A percentile compares a stretch with the other conserved stretches of the same genome.
phyloP scores from a whole-genome alignment of 1,140 invertebrate genomes.

The Lineus longissimus region DNA sequence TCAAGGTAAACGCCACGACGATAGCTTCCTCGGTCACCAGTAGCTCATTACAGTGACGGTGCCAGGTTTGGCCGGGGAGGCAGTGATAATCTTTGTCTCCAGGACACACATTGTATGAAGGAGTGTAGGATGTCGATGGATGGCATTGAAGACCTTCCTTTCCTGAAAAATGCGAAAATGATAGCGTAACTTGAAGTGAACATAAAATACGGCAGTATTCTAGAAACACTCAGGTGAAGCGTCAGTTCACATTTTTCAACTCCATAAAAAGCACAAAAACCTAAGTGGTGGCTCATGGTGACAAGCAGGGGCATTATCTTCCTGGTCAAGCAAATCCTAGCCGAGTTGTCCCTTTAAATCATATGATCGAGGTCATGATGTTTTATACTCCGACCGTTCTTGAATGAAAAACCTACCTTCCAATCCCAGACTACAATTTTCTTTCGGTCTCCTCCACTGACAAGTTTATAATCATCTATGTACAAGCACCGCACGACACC shows the following conservation, averaged over 20 bases:
- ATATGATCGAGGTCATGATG: not conserved
- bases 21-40: no score
- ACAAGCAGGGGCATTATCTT: no score
- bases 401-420: conserved; percentile 38
- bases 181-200: no score
- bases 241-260: no score
- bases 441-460: conserved; percentile 50
- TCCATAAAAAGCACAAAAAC: conserved; percentile 13
- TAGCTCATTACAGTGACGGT: conserved; percentile 43
- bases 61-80: conserved; percentile 44
- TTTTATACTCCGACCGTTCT: not conserved
- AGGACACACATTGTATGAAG: conserved; percentile 44
- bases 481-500: conserved; percentile 46
- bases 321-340: conserved; percentile 4
- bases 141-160: conserved; percentile 33
- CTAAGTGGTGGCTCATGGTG: not conserved
- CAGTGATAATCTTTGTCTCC: conserved; percentile 47
- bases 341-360: not conserved
- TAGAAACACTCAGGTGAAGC: no score
- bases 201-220: no score
- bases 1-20: no score
- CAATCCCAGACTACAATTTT: conserved; percentile 49
- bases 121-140: conserved; percentile 43
- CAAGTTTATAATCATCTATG: conserved; percentile 40
- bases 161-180: conserved; percentile 32